Evolutionary conservation across 2,888 invertebrate genomes (phyloP), one percentile per base, ranked within the genome.

Genomic region (Embidobia sp.): DNA sequence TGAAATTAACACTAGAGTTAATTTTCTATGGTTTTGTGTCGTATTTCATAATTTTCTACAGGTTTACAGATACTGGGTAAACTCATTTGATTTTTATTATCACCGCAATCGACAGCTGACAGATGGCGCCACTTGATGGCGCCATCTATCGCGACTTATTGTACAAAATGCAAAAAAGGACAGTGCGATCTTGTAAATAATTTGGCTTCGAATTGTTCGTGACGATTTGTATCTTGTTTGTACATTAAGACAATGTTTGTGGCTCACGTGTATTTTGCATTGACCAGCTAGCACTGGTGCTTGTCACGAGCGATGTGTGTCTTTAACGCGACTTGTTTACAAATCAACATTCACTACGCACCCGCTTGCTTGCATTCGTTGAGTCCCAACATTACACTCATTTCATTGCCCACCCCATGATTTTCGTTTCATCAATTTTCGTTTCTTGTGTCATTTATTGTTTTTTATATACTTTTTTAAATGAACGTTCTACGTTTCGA

Each of bases 291-390:
- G 72, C 76, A 79, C 64, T 51, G 63, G 67, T 37, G 61, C 40
- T 51, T 67, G 15, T 51, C 19, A 48, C 18, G 33, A 75, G 59
- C 57, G 44, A 72, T 66, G 51, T 79, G 69, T 77, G 40, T 72
- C 66, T 73, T 55, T 59, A 66, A 66, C 73, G 70, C 53, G 61
- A 44, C 35, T 51, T 49, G 63, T 64, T 33, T 67, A 46, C 55
- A 46, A 44, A 63, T 61, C 53, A 78, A 81, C 76, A 77, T 79
- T 77, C 73, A 75, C 78, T 44, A 72, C 74, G 79, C 81, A 82
- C 79, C 77, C 64, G 64, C 84, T 83, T 85, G 84, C 83, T 85
- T 84, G 84, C 79, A 76, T 79, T 26, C 67, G 73, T 78, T 64
- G 31, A 57, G 31, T 29, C 27, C 26, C 7, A 55, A 44, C 18